Conservation (phyloP, 2,113 vertebrate genomes). For the Pipra filicauda region DNA sequence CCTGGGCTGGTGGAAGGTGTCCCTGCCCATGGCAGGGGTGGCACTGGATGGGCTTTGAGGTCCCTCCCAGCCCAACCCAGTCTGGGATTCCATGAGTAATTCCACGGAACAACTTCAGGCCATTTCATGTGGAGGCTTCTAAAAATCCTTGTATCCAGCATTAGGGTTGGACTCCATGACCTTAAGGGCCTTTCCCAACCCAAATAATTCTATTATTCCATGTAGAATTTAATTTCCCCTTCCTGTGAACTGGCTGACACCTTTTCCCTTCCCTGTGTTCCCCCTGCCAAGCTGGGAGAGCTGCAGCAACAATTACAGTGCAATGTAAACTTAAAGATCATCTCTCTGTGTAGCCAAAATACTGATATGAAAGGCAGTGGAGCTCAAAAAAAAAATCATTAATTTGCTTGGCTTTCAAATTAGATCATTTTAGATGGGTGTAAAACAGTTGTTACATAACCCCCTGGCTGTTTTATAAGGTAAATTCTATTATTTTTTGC, state of each 20-base stretch:
- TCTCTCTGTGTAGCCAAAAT: background rate
- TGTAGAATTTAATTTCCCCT: background rate
- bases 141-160: background rate
- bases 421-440: background rate
- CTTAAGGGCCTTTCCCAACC: background rate
- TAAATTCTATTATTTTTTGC: background rate
- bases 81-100: background rate
- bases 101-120: background rate
- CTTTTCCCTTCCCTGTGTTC: background rate
- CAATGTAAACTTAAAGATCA: background rate
- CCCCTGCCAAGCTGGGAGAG: background rate
- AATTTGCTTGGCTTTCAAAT: background rate
- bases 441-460: background rate
- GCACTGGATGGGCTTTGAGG: fast-evolving
- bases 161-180: fast-evolving
- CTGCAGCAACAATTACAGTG: background rate
- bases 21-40: background rate
- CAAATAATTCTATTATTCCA: background rate
- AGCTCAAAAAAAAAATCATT: background rate
- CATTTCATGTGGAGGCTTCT: background rate
- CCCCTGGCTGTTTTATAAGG: background rate
- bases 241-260: background rate
- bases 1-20: background rate
- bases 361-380: background rate
- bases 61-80: background rate